Evolutionary conservation across 2,113 vertebrate species (phyloP).

Genomic region (Acanthisitta chloris): DNA sequence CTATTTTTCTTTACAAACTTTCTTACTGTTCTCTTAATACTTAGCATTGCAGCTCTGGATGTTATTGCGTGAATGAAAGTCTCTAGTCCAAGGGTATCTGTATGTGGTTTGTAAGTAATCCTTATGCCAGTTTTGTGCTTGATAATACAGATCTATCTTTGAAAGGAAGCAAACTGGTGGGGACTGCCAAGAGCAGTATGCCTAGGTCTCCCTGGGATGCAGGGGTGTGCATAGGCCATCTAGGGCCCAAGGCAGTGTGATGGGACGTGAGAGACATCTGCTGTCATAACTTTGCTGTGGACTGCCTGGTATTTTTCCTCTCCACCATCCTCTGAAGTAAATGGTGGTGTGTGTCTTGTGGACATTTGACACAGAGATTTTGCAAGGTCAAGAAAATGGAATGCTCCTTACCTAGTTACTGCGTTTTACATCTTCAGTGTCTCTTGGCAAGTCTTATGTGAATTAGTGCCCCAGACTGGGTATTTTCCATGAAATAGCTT

Average conservation of each 20-base stretch:
- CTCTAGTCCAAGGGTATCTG: neutral
- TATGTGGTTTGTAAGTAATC: neutral
- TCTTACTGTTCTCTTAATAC: neutral
- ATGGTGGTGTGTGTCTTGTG: neutral
- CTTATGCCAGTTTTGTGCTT: neutral
- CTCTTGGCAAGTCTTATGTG: neutral
- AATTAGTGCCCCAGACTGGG: neutral
- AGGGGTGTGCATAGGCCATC: neutral
- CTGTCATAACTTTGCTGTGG: neutral
- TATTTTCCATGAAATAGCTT: neutral
- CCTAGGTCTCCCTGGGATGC: neutral
- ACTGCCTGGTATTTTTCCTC: neutral
- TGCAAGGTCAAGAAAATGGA: neutral
- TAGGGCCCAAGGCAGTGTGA: neutral
- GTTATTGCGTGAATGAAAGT: neutral
- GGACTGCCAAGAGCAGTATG: neutral
- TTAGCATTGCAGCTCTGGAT: neutral
- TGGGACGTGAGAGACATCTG: neutral
- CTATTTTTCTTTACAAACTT: neutral
- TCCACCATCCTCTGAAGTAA: neutral
- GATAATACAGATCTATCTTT: neutral
- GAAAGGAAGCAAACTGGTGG: neutral
- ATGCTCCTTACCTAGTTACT: neutral
- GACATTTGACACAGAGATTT: neutral
- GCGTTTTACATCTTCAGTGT: neutral